Base-by-base conservation (phyloP, 2,888 invertebrate genomes). In the Therioaphis trifolii region DNA sequence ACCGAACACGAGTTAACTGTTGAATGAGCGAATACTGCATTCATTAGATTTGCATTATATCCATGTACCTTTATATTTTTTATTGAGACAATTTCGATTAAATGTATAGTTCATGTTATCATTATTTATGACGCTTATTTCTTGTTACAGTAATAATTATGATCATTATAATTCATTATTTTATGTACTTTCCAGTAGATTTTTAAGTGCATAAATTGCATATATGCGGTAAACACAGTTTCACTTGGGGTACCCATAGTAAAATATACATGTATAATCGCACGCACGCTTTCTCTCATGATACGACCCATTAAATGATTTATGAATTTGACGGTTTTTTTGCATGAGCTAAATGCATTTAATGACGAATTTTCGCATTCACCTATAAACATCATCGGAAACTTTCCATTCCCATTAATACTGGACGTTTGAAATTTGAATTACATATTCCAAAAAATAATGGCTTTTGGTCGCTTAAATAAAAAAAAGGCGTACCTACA, bases 201-300 rank as follows among this genome's bases (percentile, higher is more conserved):
- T 61, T 80, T 82, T 35, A 82, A 82, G 74, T 74, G 63, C 74
- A 82, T 52, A 74, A 74, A 63, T 82, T 66, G 79, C 82, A 72
- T 63, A 55, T 74, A 63, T 61, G 63, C n/a, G 29, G 55, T 78
- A 55, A 74, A 63, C 63, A 24, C 68, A 82, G 52, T 82, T 82
- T 82, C 82, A 82, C 82, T 80, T 7, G 29, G 58, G 69, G 46
- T 72, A 72, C 61, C 35, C 35, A 35, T 35, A 35, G 35, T 35
- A 24, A 61, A 66, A 35, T 66, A 35, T 66, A 35, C 18, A 66
- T 66, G 24, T 68, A 68, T 40, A 74, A 40, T 71, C 43, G 43
- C 24, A 80, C 80, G 69, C 46, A 61, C 69, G 71, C 72, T 72
- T 82, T 80, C 71, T 80, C 69, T 82, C 52, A n/a, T 66, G 63